Evolutionary conservation across 2,888 invertebrate species (phyloP).

Genomic region (Limnephilus auricula): DNA sequence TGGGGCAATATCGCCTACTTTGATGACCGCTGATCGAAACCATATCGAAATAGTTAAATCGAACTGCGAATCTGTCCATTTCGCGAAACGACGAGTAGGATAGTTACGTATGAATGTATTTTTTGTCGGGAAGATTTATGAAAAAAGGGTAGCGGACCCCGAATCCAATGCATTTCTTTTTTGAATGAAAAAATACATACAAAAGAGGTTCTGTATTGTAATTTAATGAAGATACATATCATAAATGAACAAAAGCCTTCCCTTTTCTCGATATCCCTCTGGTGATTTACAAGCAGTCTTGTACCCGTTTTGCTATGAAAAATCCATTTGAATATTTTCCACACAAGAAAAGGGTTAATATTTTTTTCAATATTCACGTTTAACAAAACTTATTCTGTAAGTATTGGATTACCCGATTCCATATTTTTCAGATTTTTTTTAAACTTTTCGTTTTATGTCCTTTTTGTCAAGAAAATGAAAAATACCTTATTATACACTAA

Average conservation of each 20-base stretch:
- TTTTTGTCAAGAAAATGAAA: not conserved
- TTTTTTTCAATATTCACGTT: not conserved
- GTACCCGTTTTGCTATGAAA: conserved; percentile 16
- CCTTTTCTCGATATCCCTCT: conserved; percentile 33
- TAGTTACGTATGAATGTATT: not conserved
- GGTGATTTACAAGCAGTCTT: conserved; percentile 3
- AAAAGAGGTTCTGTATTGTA: conserved; percentile 39
- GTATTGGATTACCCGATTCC: not conserved
- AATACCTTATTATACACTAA: too few species aligned
- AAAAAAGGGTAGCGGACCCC: conserved; percentile 15
- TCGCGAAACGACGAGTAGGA: not conserved
- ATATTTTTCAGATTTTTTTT: too few species aligned
- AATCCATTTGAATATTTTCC: conserved; percentile 33
- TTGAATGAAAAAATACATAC: conserved; percentile 31
- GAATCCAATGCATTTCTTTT: conserved; percentile 24
- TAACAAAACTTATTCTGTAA: conserved; percentile 9
- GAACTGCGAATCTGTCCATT: not conserved
- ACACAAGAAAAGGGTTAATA: not conserved
- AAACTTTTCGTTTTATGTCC: too few species aligned
- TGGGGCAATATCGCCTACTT: not conserved
- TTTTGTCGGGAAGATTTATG: conserved; percentile 28
- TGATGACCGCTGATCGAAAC: not conserved
- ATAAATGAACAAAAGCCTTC: conserved; percentile 45
- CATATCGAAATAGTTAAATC: not conserved
- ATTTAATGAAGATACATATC: conserved; percentile 47